Evolutionary conservation across 2,113 vertebrate genomes (phyloP).

Genomic region (Centrocercus urophasianus): DNA sequence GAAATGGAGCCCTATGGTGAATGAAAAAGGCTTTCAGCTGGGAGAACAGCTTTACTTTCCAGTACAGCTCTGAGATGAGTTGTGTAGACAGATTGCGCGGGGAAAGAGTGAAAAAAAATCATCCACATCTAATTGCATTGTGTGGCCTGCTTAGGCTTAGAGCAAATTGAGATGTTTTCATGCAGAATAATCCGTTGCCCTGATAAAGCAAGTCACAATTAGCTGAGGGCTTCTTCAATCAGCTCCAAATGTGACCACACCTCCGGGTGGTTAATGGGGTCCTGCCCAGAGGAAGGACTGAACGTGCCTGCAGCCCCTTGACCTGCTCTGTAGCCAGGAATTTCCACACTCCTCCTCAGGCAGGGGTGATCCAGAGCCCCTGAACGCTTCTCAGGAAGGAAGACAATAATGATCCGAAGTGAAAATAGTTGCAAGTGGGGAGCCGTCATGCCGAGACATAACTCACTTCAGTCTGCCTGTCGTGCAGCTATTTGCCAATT

Average conservation of each 20-base stretch:
- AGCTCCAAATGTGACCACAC: not conserved
- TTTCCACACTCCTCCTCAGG: not conserved
- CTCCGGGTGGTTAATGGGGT: not conserved
- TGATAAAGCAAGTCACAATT: not conserved
- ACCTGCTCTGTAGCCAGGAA: not conserved
- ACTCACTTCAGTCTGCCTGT: constrained; percentile 39
- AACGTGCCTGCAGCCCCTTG: not conserved
- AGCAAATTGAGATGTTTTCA: constrained; percentile 25
- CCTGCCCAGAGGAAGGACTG: no score
- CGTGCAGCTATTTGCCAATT: constrained; percentile 7
- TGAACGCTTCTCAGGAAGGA: not conserved
- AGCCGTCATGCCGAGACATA: not conserved
- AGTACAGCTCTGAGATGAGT: not conserved
- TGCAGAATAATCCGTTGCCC: not conserved
- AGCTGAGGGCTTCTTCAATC: not conserved
- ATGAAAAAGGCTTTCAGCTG: not conserved
- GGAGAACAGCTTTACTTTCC: not conserved
- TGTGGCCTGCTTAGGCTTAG: not conserved
- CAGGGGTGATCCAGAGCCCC: not conserved
- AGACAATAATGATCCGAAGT: not conserved
- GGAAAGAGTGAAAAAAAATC: not conserved
- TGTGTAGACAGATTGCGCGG: rapidly evolving
- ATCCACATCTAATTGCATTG: not conserved
- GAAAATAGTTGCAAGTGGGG: constrained; percentile 8
- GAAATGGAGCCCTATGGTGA: not conserved